phyloP scores from a whole-genome alignment of 2,113 vertebrate genomes.

The Grus americana region DNA sequence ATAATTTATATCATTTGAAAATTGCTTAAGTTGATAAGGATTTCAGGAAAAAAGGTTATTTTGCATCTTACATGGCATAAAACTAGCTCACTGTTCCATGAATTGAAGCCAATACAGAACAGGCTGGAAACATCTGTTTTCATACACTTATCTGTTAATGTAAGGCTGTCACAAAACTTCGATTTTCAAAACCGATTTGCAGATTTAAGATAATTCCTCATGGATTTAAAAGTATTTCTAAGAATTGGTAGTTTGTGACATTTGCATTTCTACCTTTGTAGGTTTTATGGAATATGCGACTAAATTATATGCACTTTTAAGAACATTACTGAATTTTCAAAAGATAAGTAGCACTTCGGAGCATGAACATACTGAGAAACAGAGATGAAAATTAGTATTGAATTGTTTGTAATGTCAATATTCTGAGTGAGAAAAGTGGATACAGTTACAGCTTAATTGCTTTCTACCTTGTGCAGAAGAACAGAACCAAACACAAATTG shows the following conservation, averaged over 20 bases:
- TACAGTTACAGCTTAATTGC: conserved; percentile 6
- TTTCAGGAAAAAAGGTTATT: neutral
- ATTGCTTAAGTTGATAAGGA: neutral
- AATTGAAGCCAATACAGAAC: neutral
- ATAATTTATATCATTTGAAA: neutral
- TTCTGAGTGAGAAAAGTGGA: neutral
- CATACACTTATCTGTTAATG: neutral
- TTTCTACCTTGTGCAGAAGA: neutral
- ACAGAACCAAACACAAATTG: neutral
- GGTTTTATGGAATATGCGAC: neutral
- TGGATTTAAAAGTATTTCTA: conserved; percentile 5
- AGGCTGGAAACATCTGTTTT: neutral
- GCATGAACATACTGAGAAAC: neutral
- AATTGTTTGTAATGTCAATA: conserved; percentile 30
- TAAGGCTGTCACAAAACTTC: neutral
- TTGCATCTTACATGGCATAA: neutral
- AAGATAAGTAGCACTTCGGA: conserved; percentile 14
- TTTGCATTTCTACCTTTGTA: neutral
- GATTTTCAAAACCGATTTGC: neutral
- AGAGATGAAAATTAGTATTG: conserved; percentile 42
- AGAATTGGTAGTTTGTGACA: neutral
- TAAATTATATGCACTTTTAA: neutral
- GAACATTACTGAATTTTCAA: neutral
- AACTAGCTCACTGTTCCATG: neutral
- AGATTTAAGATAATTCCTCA: neutral